Evolutionary conservation across 2,113 vertebrate genomes (phyloP), one percentile per base, ranked within the genome.

Genomic region (Apus apus): DNA sequence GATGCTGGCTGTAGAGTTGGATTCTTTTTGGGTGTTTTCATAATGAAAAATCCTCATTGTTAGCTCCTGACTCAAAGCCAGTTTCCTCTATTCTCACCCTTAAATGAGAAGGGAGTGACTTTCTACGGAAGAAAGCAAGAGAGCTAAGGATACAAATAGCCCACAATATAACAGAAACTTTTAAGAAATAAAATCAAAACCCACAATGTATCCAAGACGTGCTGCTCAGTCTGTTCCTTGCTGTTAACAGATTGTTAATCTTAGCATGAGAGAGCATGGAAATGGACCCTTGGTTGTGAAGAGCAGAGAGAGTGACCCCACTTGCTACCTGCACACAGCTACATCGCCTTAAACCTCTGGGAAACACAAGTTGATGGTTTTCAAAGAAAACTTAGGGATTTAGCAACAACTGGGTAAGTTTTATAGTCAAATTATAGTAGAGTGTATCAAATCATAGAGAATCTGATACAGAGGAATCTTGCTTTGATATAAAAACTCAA

Each of bases 81-180:
- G 56, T 16, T 75, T 73, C 46, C 29, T 92, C 36, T 94, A 34
- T 58, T 81, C 65, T 67, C 60, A 45, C 18, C 57, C 73, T 96
- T 93, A 82, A 90, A 92, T 75, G 57, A 83, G 67, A 96, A 90
- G 19, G 32, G 21, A 95, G 21, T 45, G 60, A 85, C 64, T 83
- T 82, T 68, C 51, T 66, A 66, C 30, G 21, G 14, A 73, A 56
- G 58, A 54, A 92, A 94, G 56, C 25, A 32, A 93, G 77, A 71
- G 73, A 87, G 58, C 74, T 67, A 79, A 86, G 58, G 73, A 88
- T 21, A 78, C 10, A 76, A 72, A 80, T 26, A 67, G 23, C 53
- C 56, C 65, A 86, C 45, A 80, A 96, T 1, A 90, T 74, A 40
- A 56, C 25, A 89, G 40, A 74, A 46, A 46, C 50, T 16, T 48